Conservation (phyloP, 2,797 vertebrate genomes). For the Urocyon cinereoargenteus region DNA sequence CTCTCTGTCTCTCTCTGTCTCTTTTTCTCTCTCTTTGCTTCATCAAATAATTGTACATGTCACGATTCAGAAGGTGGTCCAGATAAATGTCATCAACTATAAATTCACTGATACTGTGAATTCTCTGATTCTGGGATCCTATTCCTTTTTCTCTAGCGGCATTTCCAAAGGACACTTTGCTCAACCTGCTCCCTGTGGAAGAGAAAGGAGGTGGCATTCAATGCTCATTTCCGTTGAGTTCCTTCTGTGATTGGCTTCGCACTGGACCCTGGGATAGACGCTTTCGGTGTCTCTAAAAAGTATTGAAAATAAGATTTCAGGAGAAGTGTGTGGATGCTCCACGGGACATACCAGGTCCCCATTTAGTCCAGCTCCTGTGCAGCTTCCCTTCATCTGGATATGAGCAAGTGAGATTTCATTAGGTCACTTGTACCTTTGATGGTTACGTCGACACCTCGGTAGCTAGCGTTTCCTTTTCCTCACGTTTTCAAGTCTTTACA, state of each 20-base stretch:
- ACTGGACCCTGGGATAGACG: neutral
- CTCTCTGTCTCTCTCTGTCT: neutral
- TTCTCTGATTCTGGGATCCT: neutral
- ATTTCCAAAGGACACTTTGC: neutral
- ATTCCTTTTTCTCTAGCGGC: neutral
- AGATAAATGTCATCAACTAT: neutral
- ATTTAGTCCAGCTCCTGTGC: neutral
- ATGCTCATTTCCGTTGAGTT: neutral
- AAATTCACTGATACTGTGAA: neutral
- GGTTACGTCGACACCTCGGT: neutral
- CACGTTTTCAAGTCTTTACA: neutral
- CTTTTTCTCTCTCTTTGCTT: neutral
- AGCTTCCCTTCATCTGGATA: neutral
- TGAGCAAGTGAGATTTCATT: neutral
- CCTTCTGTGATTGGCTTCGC: neutral
- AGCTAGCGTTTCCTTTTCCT: neutral
- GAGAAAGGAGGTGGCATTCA: neutral
- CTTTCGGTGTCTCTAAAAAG: neutral
- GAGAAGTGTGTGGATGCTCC: neutral
- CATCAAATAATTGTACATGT: neutral
- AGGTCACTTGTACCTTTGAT: neutral
- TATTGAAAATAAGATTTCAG: conserved; percentile 13
- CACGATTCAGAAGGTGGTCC: neutral
- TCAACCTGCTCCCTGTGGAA: neutral
- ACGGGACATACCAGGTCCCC: neutral